Evolutionary conservation across 2,888 invertebrate genomes (phyloP).

Genomic region (Cerceris rybyensis): DNA sequence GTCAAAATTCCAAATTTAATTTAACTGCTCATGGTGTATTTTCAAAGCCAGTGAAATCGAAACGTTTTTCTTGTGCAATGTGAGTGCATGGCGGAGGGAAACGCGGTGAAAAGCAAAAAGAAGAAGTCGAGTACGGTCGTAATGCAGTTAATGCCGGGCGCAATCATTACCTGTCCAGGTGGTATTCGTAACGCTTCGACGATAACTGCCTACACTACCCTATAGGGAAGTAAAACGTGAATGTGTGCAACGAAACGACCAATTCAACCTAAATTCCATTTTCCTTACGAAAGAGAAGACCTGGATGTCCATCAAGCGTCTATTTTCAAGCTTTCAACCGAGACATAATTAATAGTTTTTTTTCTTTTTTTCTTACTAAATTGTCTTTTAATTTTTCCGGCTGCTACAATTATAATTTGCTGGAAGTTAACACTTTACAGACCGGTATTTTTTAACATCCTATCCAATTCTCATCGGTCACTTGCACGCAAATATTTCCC

Average conservation of each 20-base stretch:
- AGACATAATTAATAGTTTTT: too few relatives aligned
- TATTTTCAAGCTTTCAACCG: too few relatives aligned
- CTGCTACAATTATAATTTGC: too few relatives aligned
- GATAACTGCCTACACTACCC: slow-evolving; percentile 1
- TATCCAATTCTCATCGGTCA: too few relatives aligned
- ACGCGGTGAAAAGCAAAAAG: not conserved
- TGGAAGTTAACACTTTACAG: too few relatives aligned
- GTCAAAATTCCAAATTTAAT: not conserved
- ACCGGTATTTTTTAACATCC: too few relatives aligned
- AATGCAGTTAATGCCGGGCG: not conserved
- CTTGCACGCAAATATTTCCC: too few relatives aligned
- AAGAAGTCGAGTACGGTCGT: slow-evolving; percentile 7
- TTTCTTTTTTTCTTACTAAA: too few relatives aligned
- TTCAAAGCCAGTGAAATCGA: not conserved
- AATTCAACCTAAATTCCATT: slow-evolving; percentile 18
- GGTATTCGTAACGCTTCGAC: not conserved
- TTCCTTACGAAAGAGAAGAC: slow-evolving; percentile 8
- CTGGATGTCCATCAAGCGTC: not conserved
- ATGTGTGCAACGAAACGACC: slow-evolving; percentile 3
- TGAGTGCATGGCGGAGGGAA: not conserved
- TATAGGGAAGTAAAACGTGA: slow-evolving; percentile 15
- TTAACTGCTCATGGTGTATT: not conserved
- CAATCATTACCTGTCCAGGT: not conserved
- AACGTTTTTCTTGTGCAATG: not conserved
- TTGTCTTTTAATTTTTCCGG: too few relatives aligned